Conservation (phyloP, 1,140 invertebrate species). For the Dinothrombium tinctorium region DNA sequence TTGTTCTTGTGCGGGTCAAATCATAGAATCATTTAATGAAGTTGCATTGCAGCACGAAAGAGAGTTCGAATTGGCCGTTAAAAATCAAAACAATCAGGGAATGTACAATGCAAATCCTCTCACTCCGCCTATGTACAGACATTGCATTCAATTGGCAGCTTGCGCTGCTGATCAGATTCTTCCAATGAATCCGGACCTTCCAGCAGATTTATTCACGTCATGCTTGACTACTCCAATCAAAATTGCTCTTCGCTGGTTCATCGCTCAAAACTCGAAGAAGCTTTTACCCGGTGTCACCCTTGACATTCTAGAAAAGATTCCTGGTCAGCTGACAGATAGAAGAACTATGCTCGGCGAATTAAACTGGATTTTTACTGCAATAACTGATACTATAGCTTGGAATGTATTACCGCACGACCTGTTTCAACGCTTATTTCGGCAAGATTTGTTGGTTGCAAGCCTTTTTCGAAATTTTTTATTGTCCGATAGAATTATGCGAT, state of each 20-base stretch:
- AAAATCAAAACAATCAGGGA: background rate
- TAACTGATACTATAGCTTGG: slow-evolving; percentile 99
- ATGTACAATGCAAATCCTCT: background rate
- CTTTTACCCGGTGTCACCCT: slow-evolving; percentile 50
- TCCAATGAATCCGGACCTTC: slow-evolving; percentile 90
- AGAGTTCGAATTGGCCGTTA: slow-evolving; percentile 42
- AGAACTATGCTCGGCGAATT: slow-evolving; percentile 92
- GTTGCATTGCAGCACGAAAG: slow-evolving; percentile 75
- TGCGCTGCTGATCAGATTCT: slow-evolving; percentile 72
- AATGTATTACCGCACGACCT: slow-evolving; percentile 74
- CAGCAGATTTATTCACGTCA: slow-evolving; percentile 94
- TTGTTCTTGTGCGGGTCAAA: slow-evolving; percentile 91
- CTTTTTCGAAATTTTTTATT: slow-evolving; percentile 91
- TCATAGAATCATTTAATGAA: slow-evolving; percentile 70
- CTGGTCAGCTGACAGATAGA: slow-evolving; percentile 76
- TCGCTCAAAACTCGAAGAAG: slow-evolving; percentile 55
- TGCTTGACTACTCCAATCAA: slow-evolving; percentile 95
- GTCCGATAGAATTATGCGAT: slow-evolving; percentile 82
- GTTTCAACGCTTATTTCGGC: slow-evolving; percentile 88
- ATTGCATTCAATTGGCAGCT: slow-evolving; percentile 88
- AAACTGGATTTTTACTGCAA: slow-evolving; percentile 99
- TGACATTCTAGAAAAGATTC: slow-evolving; percentile 78
- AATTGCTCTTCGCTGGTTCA: slow-evolving; percentile 84
- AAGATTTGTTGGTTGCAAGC: slow-evolving; percentile 91
- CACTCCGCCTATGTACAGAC: slow-evolving; percentile 31